Evolutionary conservation across 2,797 vertebrate species (phyloP), one percentile per base, ranked within the genome.

Genomic region (Mus caroli): DNA sequence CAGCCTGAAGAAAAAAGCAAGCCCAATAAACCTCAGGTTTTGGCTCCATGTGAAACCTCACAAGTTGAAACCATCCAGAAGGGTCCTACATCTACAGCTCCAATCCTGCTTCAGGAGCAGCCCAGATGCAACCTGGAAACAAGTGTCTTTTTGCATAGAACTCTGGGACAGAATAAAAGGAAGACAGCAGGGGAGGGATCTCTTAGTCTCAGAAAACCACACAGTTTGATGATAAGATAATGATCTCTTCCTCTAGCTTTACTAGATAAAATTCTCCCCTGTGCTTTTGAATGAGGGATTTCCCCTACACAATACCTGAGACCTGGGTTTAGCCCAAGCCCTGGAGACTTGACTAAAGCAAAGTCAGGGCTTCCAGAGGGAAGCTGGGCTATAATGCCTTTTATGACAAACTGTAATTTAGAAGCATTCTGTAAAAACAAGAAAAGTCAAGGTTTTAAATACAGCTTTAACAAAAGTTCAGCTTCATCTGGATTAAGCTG

Each of bases 401-500:
- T 56, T 58, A 77, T 37, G 62, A 58, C 69, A 79, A 86, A 84
- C 85, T 94, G 40, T 88, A 94, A 88, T 91, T 97, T 67, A 80
- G 73, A 90, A 93, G 34, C 20, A 80, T 64, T 24, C 46, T 76
- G 40, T 15, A 73, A 31, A 83, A 43, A 93, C 24, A 91, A 90
- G 88, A 89, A 52, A 95, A 97, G 86, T 80, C 91, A 96, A 97
- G 46, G 40, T 69, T 91, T 96, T 95, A 79, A 95, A 92, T 8
- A 90, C 20, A 71, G 56, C 95, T 97, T 96, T 96, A 97, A 96
- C 87, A 95, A 92, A 95, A 94, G 89, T 94, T 97, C 95, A 98
- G 86, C 94, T 97, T 98, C 92, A 97, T 97, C 95, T 97, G 14
- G 94, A 98, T 98, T 95, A 98, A 97, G 88, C 94, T 97, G 86